Evolutionary conservation across 1,140 invertebrate species (phyloP).

Genomic region (Meloidogyne chitwoodi): DNA sequence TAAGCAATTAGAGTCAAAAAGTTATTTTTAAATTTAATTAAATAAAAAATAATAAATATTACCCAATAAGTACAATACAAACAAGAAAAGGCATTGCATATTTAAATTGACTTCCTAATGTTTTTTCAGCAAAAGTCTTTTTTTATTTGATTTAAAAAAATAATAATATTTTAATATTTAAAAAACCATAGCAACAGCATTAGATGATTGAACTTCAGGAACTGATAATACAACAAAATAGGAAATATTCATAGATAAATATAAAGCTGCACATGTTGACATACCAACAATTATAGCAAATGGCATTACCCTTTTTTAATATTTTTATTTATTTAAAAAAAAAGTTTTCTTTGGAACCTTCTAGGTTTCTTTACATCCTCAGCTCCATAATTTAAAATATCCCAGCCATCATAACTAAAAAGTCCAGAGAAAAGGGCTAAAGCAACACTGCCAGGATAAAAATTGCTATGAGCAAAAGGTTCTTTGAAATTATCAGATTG

Average conservation of each 20-base stretch:
- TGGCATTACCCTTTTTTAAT: constrained; percentile 34
- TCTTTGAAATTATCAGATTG: constrained; percentile 18
- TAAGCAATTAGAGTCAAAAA: not conserved
- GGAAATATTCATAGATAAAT: constrained; percentile 41
- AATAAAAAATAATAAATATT: too few species aligned
- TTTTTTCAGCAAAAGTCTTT: constrained; percentile 47
- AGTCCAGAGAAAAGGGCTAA: constrained; percentile 41
- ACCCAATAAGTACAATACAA: constrained; percentile 48
- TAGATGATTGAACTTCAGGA: constrained; percentile 28
- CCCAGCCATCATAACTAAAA: constrained; percentile 44
- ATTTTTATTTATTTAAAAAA: not conserved
- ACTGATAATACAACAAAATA: constrained; percentile 44
- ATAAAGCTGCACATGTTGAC: constrained; percentile 41
- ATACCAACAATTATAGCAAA: constrained; percentile 49
- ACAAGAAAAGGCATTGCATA: constrained; percentile 55
- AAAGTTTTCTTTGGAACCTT: constrained; percentile 24
- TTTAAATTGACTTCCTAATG: constrained; percentile 38
- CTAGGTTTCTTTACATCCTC: constrained; percentile 48
- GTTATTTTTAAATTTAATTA: not conserved
- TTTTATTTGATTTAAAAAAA: not conserved
- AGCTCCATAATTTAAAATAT: constrained; percentile 51
- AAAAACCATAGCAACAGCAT: constrained; percentile 42
- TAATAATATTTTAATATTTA: not conserved
- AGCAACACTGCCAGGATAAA: constrained; percentile 10
- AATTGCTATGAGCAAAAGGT: constrained; percentile 13